Conservation (phyloP, 2,797 vertebrate genomes). For the Petrocephalus sullivani region DNA sequence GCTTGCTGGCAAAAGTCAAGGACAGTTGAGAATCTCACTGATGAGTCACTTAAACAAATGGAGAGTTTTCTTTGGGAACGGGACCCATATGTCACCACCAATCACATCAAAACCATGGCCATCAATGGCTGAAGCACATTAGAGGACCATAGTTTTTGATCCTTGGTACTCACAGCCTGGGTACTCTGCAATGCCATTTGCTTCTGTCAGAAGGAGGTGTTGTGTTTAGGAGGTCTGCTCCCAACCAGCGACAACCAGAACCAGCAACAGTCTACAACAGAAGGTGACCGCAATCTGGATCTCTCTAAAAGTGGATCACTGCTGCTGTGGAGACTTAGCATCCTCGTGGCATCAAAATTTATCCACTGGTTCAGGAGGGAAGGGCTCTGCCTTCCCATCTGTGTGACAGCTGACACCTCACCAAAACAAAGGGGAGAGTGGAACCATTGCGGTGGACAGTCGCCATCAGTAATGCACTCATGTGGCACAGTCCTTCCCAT, state of each 20-base stretch:
- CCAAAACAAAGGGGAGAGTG: neutral
- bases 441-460: neutral
- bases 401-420: neutral
- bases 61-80: neutral
- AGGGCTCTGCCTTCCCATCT: neutral
- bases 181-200: neutral
- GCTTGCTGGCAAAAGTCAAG: neutral
- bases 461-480: neutral
- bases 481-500: neutral
- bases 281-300: conserved; percentile 1
- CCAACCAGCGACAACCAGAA: neutral
- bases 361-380: neutral
- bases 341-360: neutral
- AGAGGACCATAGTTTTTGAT: neutral
- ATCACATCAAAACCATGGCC: neutral
- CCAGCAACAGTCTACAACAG: neutral
- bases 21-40: neutral
- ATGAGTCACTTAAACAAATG: neutral
- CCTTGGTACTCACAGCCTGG: neutral
- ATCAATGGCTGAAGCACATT: neutral
- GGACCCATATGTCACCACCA: neutral
- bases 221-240: conserved; percentile 1
- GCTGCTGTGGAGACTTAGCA: neutral
- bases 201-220: neutral
- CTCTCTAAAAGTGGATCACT: neutral